Evolutionary conservation across 2,888 invertebrate genomes (phyloP).

Genomic region (Steinernema carpocapsae): DNA sequence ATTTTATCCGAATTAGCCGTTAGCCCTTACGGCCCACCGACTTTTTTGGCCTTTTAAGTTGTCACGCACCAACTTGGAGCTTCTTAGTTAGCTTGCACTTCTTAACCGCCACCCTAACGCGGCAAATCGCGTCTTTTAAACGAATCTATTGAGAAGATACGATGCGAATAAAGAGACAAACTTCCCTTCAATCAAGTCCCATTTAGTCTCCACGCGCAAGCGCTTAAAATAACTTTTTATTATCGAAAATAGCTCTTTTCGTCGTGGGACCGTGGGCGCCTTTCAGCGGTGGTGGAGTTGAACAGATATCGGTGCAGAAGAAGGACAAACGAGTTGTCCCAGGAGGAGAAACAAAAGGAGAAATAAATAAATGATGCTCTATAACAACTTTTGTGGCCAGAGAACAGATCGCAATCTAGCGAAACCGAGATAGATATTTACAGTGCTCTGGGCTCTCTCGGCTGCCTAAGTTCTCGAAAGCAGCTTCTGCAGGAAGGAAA

Average conservation of each 20-base stretch:
- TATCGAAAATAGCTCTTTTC: constrained; percentile 29
- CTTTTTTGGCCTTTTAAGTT: too few species aligned
- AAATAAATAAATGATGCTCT: constrained; percentile 24
- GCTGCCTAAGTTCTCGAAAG: neutral
- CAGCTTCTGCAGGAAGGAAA: neutral
- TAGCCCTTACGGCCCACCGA: too few species aligned
- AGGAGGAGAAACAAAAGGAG: neutral
- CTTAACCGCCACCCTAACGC: too few species aligned
- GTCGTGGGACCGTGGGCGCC: constrained; percentile 1
- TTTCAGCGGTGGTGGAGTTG: too few species aligned
- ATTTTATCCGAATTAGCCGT: too few species aligned
- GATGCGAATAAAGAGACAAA: too few species aligned
- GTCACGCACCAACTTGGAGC: too few species aligned
- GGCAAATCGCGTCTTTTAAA: too few species aligned
- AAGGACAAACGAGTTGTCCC: neutral
- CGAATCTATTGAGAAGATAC: too few species aligned
- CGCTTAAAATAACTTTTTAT: constrained; percentile 25
- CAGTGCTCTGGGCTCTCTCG: neutral
- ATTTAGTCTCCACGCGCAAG: neutral
- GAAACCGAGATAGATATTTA: neutral
- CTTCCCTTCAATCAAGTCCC: too few species aligned
- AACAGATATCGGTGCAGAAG: neutral
- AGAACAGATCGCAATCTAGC: constrained; percentile 9
- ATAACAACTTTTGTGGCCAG: constrained; percentile 14
- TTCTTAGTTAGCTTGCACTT: too few species aligned